These are phyloP conservation scores for Peromyscus polionotus DNA, from an alignment of 2,113 vertebrate species.

Conservation along the genomic window DNA sequence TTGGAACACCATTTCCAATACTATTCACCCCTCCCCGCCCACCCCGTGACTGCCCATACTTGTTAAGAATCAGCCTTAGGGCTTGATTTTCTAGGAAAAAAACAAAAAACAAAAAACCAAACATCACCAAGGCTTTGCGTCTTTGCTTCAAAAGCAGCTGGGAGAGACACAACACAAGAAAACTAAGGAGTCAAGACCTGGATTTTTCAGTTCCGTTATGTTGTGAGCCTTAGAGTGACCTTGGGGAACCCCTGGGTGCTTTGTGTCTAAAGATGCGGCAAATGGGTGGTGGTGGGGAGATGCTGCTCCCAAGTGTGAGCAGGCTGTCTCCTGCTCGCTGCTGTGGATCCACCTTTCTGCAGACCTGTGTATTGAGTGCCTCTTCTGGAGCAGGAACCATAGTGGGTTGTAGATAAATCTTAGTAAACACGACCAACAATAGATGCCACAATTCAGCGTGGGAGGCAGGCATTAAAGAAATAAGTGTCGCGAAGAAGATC, in stretches of 20 bases:
- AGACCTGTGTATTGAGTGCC: background rate
- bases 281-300: too few species aligned
- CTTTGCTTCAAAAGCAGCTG: background rate
- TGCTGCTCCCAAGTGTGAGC: background rate
- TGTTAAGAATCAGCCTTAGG: background rate
- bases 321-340: background rate
- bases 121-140: too few species aligned
- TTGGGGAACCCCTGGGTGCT: background rate
- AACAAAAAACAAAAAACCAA: background rate
- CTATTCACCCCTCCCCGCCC: background rate
- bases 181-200: background rate
- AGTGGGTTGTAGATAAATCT: background rate
- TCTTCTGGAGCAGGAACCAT: background rate
- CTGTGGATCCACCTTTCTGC: background rate
- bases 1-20: background rate
- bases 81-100: background rate
- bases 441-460: background rate
- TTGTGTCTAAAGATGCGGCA: background rate
- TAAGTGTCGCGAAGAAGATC: background rate
- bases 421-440: background rate
- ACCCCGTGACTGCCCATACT: background rate
- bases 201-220: background rate
- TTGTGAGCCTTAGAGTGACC: background rate
- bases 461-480: background rate
- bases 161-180: background rate